A percentile compares a stretch with the other conserved stretches of the same genome.
phyloP scores from a whole-genome alignment of 2,888 invertebrate species.

The Heliconius sara region DNA sequence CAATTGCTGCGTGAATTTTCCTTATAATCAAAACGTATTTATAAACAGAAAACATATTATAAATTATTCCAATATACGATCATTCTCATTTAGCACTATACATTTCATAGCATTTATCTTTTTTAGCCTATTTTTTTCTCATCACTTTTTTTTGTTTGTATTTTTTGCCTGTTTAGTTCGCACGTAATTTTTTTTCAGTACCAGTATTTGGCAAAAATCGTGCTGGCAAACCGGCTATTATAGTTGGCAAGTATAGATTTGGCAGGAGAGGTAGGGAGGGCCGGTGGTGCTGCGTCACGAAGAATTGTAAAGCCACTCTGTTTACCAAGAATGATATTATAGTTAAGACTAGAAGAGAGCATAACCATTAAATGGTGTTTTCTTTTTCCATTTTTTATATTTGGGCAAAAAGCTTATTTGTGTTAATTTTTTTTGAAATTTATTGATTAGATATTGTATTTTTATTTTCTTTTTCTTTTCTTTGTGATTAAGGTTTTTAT shows the following conservation, averaged over 20 bases:
- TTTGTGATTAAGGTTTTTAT: neutral
- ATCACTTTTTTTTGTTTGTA: neutral
- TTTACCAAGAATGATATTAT: constrained; percentile 59
- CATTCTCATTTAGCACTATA: neutral
- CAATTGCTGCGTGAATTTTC: no score
- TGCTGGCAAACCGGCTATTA: constrained; percentile 53
- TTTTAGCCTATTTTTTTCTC: neutral
- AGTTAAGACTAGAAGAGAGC: constrained; percentile 55
- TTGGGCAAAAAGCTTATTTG: neutral
- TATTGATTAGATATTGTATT: neutral
- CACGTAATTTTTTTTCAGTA: constrained; percentile 44
- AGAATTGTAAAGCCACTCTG: constrained; percentile 56
- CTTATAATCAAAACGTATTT: neutral
- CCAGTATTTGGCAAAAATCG: constrained; percentile 56
- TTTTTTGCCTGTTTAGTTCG: constrained; percentile 1
- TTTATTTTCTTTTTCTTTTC: neutral
- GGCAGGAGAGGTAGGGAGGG: constrained; percentile 24
- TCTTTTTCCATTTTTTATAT: neutral
- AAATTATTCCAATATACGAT: neutral
- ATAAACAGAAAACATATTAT: neutral
- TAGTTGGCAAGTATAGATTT: constrained; percentile 59
- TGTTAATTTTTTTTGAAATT: neutral
- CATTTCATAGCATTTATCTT: neutral
- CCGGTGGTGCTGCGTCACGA: constrained; percentile 57
- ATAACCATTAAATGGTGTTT: constrained; percentile 52